phyloP scores from a whole-genome alignment of 2,888 invertebrate species.

The Nomada hirtipes region DNA sequence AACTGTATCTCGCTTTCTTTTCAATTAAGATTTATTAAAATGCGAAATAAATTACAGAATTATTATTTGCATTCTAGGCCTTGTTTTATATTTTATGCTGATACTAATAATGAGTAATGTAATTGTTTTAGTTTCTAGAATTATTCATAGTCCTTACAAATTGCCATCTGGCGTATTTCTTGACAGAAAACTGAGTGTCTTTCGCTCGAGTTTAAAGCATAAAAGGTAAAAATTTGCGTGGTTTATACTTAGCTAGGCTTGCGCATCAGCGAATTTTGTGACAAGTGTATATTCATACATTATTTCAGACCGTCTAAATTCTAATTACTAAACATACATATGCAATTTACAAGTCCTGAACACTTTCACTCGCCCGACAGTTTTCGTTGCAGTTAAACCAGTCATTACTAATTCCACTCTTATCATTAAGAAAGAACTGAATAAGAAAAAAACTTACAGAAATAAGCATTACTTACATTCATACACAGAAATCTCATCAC shows the following conservation, averaged over 20 bases:
- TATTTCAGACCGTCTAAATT: conserved; percentile 9
- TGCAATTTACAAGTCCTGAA: neutral
- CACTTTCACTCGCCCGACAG: neutral
- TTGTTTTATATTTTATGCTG: neutral
- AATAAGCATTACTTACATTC: neutral
- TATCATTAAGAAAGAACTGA: neutral
- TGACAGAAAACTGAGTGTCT: conserved; percentile 26
- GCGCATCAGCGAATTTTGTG: conserved; percentile 43
- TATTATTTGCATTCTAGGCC: neutral
- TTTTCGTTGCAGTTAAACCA: neutral
- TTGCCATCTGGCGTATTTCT: too few relatives aligned
- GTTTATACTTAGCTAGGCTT: conserved; percentile 52
- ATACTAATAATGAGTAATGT: neutral
- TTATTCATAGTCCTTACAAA: neutral
- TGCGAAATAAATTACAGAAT: too few relatives aligned
- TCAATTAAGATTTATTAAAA: too few relatives aligned
- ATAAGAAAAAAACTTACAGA: neutral
- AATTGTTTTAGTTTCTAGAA: neutral
- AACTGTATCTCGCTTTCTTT: too few relatives aligned
- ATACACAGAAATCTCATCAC: conserved; percentile 8
- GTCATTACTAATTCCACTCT: neutral
- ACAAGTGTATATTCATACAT: neutral
- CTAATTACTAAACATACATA: conserved; percentile 6
- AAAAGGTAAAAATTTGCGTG: conserved; percentile 45
- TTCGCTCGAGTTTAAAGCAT: conserved; percentile 25